Evolutionary conservation across 2,888 invertebrate genomes (phyloP), one percentile per base, ranked within the genome.

Genomic region (Spilarctia lutea): DNA sequence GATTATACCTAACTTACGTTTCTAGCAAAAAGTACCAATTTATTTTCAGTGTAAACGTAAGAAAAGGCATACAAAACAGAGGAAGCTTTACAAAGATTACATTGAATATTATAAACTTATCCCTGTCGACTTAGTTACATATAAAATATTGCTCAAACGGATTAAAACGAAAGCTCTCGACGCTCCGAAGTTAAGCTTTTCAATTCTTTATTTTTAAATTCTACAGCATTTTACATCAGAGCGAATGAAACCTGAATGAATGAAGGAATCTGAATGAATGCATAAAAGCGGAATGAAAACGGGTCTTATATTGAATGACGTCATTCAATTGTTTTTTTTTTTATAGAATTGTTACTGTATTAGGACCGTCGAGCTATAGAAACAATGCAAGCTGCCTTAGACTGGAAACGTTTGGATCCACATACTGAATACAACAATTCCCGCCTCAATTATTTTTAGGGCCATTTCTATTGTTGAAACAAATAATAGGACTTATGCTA

Each of bases 301-400:
- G 72, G 73, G 66, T 66, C 74, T 75, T 83, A 75, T 68, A 45
- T 52, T 52, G 63, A 68, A 68, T 79, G 72, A 73, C 75, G 48
- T 71, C 78, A 82, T 30, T 16, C 42, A 73, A 83, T 77, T 75
- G 83, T 80, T 80, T 84, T 77, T 56, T 74, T 71, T 56, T 74
- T 71, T 13, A 48, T 52, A 72, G 68, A 67, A 71, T n/a, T 45
- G 13, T 45, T 39, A 71, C 45, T 76, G 74, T 79, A 79, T 71
- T 71, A 24, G 70, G 63, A 67, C 68, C 35, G 42, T 71, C 66
- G 76, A 39, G 73, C 69, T 65, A 72, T 65, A 10, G 45, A 20
- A 33, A 67, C 65, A 73, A 35, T 73, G 83, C 71, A 75, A 80
- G 73, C 33, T 30, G 68, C 68, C 56, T 72, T n/a, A 18, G n/a